Conservation (phyloP, 1,140 invertebrate genomes). For the Euglossa dilemma region DNA sequence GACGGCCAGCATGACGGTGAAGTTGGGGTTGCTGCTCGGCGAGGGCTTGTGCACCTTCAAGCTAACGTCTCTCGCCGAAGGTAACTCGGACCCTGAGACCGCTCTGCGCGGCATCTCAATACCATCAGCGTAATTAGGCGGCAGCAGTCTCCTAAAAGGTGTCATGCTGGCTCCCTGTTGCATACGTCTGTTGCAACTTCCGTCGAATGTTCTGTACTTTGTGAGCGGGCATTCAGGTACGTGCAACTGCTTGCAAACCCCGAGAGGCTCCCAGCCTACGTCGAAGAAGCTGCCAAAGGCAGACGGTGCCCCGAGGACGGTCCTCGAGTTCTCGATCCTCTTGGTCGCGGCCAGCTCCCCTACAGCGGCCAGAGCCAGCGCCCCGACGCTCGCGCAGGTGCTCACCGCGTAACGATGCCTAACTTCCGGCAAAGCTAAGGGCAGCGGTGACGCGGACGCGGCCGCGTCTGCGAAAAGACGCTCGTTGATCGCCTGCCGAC, state of each 20-base stretch:
- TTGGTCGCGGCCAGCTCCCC: conserved; percentile 87
- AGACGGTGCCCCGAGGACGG: conserved; percentile 65
- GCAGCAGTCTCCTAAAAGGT: conserved; percentile 88
- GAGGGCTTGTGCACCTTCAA: conserved; percentile 87
- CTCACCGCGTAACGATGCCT: conserved; percentile 87
- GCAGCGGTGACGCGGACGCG: conserved; percentile 78
- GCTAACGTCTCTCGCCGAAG: conserved; percentile 89
- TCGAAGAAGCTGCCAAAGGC: conserved; percentile 82
- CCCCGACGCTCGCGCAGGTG: conserved; percentile 83
- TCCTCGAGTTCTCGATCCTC: conserved; percentile 76
- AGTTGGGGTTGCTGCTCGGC: conserved; percentile 87
- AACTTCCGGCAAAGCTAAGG: conserved; percentile 85
- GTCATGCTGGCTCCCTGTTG: conserved; percentile 89
- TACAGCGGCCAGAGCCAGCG: conserved; percentile 85
- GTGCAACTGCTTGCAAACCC: conserved; percentile 71
- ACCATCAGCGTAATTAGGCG: conserved; percentile 90
- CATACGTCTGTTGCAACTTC: conserved; percentile 89
- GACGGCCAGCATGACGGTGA: conserved; percentile 91
- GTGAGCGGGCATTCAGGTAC: conserved; percentile 46
- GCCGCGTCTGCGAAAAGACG: conserved; percentile 83
- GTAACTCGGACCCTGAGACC: conserved; percentile 83
- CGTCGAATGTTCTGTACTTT: conserved; percentile 88
- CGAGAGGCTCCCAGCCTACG: conserved; percentile 79
- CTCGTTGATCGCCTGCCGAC: conserved; percentile 83
- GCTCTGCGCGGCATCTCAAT: conserved; percentile 87